Conservation (phyloP, 1,140 invertebrate genomes). For the Calephelis nemesis region DNA sequence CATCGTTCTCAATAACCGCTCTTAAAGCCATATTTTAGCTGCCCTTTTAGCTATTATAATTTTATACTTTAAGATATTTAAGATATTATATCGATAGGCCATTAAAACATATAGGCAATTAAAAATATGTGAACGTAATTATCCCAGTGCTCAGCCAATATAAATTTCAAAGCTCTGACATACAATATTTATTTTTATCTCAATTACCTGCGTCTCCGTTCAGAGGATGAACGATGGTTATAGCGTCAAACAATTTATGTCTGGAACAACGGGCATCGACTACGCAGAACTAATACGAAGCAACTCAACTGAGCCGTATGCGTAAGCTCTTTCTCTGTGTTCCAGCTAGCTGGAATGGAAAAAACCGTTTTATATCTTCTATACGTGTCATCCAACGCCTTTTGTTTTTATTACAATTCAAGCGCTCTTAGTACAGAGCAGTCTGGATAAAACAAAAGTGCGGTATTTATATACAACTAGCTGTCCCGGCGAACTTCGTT, state of each 20-base stretch:
- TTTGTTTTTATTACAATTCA: conserved; percentile 9
- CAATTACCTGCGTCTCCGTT: conserved; percentile 20
- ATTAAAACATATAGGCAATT: no score
- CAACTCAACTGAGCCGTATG: conserved; percentile 9
- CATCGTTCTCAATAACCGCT: no score
- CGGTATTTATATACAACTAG: no score
- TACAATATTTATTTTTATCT: conserved; percentile 27
- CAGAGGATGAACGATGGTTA: conserved; percentile 1
- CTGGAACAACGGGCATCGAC: conserved; percentile 19
- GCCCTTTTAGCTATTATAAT: no score
- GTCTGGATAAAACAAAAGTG: conserved; percentile 1
- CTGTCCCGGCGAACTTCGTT: no score
- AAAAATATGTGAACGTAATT: no score
- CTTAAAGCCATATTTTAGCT: no score
- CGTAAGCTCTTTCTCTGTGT: conserved; percentile 17
- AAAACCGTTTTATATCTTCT: conserved; percentile 7
- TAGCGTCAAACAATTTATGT: conserved; percentile 25
- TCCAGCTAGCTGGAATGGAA: conserved; percentile 6
- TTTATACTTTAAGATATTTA: no score
- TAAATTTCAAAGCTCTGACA: conserved; percentile 1
- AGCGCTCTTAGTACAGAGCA: not conserved
- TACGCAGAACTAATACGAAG: no score
- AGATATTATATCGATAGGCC: no score
- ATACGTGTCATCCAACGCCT: not conserved
- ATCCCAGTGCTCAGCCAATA: not conserved